Evolutionary conservation across 2,888 invertebrate species (phyloP).

Genomic region (Myopa testacea): DNA sequence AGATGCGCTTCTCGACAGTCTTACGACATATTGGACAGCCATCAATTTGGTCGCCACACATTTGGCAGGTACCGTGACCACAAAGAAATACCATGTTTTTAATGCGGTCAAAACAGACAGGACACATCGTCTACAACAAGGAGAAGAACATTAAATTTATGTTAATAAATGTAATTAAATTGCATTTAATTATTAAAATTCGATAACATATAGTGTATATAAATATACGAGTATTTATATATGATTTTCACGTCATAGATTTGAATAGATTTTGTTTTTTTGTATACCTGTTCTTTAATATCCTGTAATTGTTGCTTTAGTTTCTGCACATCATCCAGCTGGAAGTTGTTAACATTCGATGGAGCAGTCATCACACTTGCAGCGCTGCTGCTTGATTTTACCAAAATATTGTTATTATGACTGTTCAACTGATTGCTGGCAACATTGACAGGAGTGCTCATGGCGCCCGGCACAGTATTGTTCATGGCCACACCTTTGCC

Average conservation of each 20-base stretch:
- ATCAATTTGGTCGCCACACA: constrained; percentile 97
- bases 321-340: constrained; percentile 86
- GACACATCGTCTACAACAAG: constrained; percentile 90
- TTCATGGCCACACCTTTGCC: constrained; percentile 68
- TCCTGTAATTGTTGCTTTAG: constrained; percentile 95
- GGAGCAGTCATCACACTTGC: constrained; percentile 56
- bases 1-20: constrained; percentile 93
- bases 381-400: constrained; percentile 47
- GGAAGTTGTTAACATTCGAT: constrained; percentile 75
- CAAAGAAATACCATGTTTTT: constrained; percentile 99
- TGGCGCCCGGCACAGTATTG: constrained; percentile 58
- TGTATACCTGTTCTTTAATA: constrained; percentile 91
- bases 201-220: too few species aligned
- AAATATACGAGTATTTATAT: too few species aligned
- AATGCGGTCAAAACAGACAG: constrained; percentile 95
- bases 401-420: constrained; percentile 60
- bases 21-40: constrained; percentile 98
- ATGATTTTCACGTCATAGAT: background rate
- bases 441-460: constrained; percentile 56
- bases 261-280: background rate
- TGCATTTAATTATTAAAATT: background rate
- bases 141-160: constrained; percentile 6
- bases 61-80: constrained; percentile 97
- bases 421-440: constrained; percentile 60
- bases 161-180: background rate